Base-by-base conservation (phyloP, 2,797 vertebrate species). In the Rhinatrema bivittatum region DNA sequence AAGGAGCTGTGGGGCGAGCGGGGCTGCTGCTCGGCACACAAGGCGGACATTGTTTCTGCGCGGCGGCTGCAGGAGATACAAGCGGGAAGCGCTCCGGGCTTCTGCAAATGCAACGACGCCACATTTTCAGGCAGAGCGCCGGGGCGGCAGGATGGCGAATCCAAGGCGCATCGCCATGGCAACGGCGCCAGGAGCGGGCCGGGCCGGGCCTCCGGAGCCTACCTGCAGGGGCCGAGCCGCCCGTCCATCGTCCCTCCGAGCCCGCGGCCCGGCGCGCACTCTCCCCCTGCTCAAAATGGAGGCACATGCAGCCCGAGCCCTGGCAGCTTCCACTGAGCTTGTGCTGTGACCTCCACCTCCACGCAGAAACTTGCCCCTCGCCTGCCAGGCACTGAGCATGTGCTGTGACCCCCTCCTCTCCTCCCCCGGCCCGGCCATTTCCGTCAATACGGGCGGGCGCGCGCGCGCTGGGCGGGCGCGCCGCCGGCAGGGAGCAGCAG, bases 341-440 rank as follows among this genome's bases (percentile, higher is more conserved):
- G 91, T 91, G 92, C 90, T 88, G 74, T 95, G 95, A 97, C 94
- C 94, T 94, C 89, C 93, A 92, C 87, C 84, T 75, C 81, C 87
- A 84, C 89, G 89, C 85, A 90, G 74, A 85, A 86, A 84, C 76
- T 89, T 89, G 84, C 81, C 85, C 88, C 74, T 85, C 84, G 74
- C 74, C 65, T 62, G 72, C 83, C 64, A 85, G 47, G 82, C 58
- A 97, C 92, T 95, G 95, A 94, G 95, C 95, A 97, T 97, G 95
- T 92, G 94, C 95, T 77, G 83, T 94, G 93, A 96, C 93, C 83
- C 81, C 73, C 78, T 73, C 76, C 79, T 71, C 17, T 44, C 28
- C 22, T 29, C 21, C 10, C 22, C 16, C 23, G 55, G 25, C 56
- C 68, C 80, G 47, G 79, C 81, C 68, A 74, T 78, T 84, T 82